Evolutionary conservation across 2,797 vertebrate species (phyloP), one percentile per base, ranked within the genome.

Genomic region (Numenius phaeopus): DNA sequence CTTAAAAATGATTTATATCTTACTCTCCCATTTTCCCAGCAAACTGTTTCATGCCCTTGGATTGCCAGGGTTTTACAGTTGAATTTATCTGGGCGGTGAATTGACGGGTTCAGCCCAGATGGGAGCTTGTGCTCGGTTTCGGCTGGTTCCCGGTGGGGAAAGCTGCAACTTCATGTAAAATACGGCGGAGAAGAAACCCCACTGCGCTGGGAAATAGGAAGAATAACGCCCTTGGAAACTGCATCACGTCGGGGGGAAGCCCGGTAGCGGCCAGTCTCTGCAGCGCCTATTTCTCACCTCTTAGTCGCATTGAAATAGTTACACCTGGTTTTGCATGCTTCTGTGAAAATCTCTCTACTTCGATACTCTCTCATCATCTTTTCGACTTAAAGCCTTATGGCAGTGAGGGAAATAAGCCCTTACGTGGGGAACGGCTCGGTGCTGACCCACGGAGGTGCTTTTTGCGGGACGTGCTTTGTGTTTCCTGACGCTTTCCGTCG

Each of bases 261-360:
- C 20, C 21, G 0, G 65, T 2, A 10, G 50, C 44, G 2, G 1
- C 34, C 22, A 2, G 57, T 0, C 15, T 20, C 72, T 32, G 1
- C 58, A 50, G 27, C 77, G 14, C 40, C 90, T 30, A 1, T 23
- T 27, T 29, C 49, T 20, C 26, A 21, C 67, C 62, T n/a, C 29
- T 29, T 20, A 3, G 10, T 1, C 34, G n/a, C 40, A 44, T 54
- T 44, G 17, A 34, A 34, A 15, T 7, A 5, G n/a, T 46, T 47
- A 2, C 5, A 9, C 9, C 21, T 29, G 1, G 5, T 18, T 26
- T 44, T 30, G 5, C 22, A 27, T 7, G 2, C 19, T 47, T 13
- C 10, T 42, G 13, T n/a, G 42, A 18, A 58, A 24, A 16, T 9
- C 80, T 27, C 21, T 22, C 50, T 23, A 4, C 21, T 27, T 13